Base-by-base conservation (phyloP, 64 coral and sea anemone species). In the Stylophora pistillata region DNA sequence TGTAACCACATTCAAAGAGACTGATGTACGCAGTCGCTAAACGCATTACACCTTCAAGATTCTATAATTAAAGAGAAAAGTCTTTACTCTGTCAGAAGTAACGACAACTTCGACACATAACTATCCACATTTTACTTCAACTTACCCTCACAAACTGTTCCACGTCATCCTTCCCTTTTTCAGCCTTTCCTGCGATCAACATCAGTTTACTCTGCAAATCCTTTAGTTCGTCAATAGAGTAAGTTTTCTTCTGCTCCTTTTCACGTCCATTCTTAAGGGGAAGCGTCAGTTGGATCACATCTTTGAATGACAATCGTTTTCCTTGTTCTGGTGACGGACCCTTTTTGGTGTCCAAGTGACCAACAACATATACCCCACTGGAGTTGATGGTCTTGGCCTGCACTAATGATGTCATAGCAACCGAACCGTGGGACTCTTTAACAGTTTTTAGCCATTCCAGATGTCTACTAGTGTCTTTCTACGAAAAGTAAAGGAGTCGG, bases 371-470 rank as follows among this genome's bases (percentile, higher is more conserved):
- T 3, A 90, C 89, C 55, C 94, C 94, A 20, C 34, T 70, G 5
- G 76, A 75, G 62, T 95, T 95, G 77, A 95, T 95, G 0, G 78
- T 80, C 27, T 95, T 84, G 25, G 89, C 78, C 77, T 85, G 89
- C 32, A 92, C 74, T 23, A 95, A 28, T 1, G 94, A 91, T 1
- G 96, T 81, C 79, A 94, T 86, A 21, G 86, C 96, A 17, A 98
- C 96, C 0, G 92, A 94, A n/a, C 96, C 96, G 72, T 94, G 96
- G 1, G 96, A 98, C 37, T 90, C 73, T 62, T 98, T 82, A 14
- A 98, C 93, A 0, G 65, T 81, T 41, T 92, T 98, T 10, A 98
- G 82, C 96, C 96, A 98, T 31, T 96, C 94, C 16, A 96, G 31
- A 25, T 92, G 94, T 3, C 73, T 54, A 27, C 78, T 59, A 13